These are phyloP conservation scores for Galbula dea DNA, from an alignment of 2,113 vertebrate species.

Conservation along the genomic window DNA sequence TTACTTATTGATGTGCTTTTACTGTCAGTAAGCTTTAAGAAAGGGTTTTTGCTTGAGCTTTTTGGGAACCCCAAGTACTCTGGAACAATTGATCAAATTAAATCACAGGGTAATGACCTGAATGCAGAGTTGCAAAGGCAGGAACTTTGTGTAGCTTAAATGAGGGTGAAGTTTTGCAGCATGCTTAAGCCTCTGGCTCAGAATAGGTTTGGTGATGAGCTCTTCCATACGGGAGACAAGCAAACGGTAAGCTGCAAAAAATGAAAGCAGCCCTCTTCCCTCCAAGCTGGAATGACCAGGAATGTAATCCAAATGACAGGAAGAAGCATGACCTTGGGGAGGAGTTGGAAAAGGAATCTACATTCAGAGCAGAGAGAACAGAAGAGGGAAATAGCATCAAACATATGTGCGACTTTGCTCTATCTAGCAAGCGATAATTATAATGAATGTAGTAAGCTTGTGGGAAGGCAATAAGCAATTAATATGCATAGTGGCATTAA, in stretches of 20 bases:
- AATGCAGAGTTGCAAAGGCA: neutral
- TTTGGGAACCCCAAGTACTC: neutral
- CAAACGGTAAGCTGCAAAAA: neutral
- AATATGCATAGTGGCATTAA: slow-evolving; percentile 65
- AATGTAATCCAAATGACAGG: neutral
- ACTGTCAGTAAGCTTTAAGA: neutral
- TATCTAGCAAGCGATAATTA: neutral
- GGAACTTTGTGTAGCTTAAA: neutral
- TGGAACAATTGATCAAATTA: neutral
- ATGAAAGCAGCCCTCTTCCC: neutral
- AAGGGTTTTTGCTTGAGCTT: neutral
- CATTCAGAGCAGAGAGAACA: neutral
- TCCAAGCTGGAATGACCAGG: neutral
- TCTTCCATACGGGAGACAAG: neutral
- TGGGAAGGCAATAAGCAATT: slow-evolving; percentile 65
- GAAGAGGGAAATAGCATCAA: slow-evolving; percentile 3
- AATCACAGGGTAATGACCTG: fast-evolving
- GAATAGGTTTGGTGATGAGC: neutral
- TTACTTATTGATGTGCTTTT: neutral
- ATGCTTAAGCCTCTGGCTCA: neutral
- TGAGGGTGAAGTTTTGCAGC: neutral
- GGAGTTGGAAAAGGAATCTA: neutral
- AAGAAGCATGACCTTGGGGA: neutral
- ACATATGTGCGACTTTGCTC: neutral
- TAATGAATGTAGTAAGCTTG: slow-evolving; percentile 55